Evolutionary conservation across 2,888 invertebrate species (phyloP).

Genomic region (Himalopsyche kuldschensis): DNA sequence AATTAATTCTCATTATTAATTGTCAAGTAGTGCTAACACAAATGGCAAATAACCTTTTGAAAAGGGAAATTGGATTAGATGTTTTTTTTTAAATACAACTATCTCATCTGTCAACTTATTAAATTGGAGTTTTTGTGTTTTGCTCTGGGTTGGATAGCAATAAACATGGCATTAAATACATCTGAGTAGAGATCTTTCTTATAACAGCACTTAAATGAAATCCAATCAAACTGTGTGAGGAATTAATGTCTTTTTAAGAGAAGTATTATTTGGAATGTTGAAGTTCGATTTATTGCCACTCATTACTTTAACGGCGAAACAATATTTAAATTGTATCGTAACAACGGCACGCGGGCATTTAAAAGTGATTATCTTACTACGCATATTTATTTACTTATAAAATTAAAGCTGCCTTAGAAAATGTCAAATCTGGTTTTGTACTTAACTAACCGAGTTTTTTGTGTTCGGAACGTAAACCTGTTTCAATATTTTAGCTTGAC

Average conservation of each 20-base stretch:
- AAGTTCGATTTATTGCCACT: neutral
- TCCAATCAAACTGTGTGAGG: slow-evolving; percentile 4
- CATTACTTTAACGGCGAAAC: neutral
- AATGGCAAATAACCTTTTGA: no score
- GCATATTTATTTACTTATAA: neutral
- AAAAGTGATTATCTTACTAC: neutral
- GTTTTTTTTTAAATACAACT: no score
- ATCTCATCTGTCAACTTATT: no score
- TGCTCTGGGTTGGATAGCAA: neutral
- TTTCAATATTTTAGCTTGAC: no score
- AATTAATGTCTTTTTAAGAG: slow-evolving; percentile 9
- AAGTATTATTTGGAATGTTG: neutral
- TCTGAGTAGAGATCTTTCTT: neutral
- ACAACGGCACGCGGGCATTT: slow-evolving; percentile 23
- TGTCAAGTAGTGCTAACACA: no score
- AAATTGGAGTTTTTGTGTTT: neutral
- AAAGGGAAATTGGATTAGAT: no score
- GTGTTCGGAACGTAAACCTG: neutral
- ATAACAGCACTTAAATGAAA: neutral
- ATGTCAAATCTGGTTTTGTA: neutral
- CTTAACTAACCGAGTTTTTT: neutral
- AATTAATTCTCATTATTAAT: no score
- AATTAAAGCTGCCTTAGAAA: neutral
- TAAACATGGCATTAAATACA: neutral
- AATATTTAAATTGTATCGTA: slow-evolving; percentile 7